These are phyloP conservation scores for Margaritifera margaritifera DNA, from an alignment of 2,888 invertebrate species.

Conservation along the genomic window DNA sequence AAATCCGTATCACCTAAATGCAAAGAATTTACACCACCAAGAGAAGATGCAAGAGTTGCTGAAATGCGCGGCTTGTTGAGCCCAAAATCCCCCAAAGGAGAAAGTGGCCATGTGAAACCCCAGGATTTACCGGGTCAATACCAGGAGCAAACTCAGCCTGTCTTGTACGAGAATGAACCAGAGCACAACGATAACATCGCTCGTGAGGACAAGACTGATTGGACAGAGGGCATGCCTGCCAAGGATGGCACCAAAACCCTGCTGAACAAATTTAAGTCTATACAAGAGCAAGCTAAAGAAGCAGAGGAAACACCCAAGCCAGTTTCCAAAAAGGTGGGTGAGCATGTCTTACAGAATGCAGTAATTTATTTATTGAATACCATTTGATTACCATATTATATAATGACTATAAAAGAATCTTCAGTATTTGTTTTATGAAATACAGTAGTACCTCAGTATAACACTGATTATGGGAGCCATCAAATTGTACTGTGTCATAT, in stretches of 20 bases:
- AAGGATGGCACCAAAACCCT: slow-evolving; percentile 87
- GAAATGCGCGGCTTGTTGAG: slow-evolving; percentile 39
- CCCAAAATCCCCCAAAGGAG: slow-evolving; percentile 55
- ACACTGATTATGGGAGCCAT: no score
- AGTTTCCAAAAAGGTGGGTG: slow-evolving; percentile 53
- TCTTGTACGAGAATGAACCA: slow-evolving; percentile 63
- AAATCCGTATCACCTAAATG: slow-evolving; percentile 49
- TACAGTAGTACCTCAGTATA: no score
- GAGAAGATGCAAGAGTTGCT: slow-evolving; percentile 49
- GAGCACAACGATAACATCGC: slow-evolving; percentile 71
- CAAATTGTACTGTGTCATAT: no score
- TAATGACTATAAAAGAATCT: no score
- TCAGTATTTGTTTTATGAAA: no score
- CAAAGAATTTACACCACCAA: slow-evolving; percentile 65
- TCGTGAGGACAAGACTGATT: slow-evolving; percentile 70
- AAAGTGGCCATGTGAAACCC: slow-evolving; percentile 55
- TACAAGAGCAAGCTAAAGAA: slow-evolving; percentile 75
- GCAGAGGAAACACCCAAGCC: slow-evolving; percentile 48
- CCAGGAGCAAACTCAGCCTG: slow-evolving; percentile 46
- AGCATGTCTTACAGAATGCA: neutral
- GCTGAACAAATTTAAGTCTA: slow-evolving; percentile 89
- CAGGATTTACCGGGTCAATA: slow-evolving; percentile 62
- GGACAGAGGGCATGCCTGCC: slow-evolving; percentile 69
- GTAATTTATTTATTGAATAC: no score
- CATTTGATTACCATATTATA: no score